A percentile compares a stretch with the other conserved stretches of the same genome.
These are phyloP conservation scores for Heloderma charlesbogerti DNA, from an alignment of 2,113 vertebrate species.

Conservation along the genomic window DNA sequence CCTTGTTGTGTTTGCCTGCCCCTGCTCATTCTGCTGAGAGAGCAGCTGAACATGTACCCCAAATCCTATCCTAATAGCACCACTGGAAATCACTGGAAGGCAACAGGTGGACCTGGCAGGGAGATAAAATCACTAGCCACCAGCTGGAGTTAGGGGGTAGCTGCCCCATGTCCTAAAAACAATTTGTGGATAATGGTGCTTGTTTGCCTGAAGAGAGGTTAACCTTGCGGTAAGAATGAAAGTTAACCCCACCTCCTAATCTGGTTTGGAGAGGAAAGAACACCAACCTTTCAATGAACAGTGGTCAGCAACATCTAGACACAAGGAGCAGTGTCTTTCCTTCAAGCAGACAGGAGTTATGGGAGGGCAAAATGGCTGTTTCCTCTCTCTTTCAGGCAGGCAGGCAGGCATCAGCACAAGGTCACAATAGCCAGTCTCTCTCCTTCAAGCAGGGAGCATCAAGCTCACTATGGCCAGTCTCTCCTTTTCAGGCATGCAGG, in stretches of 20 bases:
- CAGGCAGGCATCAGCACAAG: neutral
- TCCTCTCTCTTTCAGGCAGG: neutral
- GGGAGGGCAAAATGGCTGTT: neutral
- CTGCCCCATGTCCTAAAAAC: too few relatives aligned
- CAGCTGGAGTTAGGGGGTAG: neutral
- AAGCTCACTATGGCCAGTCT: neutral
- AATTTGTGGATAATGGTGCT: too few relatives aligned
- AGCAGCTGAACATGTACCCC: too few relatives aligned
- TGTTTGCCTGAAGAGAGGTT: too few relatives aligned
- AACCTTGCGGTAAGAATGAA: too few relatives aligned
- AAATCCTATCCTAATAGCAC: too few relatives aligned
- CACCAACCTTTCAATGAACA: neutral
- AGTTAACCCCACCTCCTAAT: too few relatives aligned
- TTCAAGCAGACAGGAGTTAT: neutral
- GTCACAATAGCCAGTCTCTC: neutral
- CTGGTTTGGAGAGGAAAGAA: too few relatives aligned
- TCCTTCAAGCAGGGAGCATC: neutral
- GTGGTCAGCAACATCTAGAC: neutral
- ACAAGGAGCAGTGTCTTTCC: neutral
- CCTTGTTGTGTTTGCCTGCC: neutral
- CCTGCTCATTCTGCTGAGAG: too few relatives aligned
- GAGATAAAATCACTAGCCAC: neutral
- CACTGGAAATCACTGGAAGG: too few relatives aligned
- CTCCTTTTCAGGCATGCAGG: neutral
- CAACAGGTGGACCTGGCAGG: neutral